phyloP scores from a whole-genome alignment of 2,888 invertebrate genomes.

The Cataglyphis livida region DNA sequence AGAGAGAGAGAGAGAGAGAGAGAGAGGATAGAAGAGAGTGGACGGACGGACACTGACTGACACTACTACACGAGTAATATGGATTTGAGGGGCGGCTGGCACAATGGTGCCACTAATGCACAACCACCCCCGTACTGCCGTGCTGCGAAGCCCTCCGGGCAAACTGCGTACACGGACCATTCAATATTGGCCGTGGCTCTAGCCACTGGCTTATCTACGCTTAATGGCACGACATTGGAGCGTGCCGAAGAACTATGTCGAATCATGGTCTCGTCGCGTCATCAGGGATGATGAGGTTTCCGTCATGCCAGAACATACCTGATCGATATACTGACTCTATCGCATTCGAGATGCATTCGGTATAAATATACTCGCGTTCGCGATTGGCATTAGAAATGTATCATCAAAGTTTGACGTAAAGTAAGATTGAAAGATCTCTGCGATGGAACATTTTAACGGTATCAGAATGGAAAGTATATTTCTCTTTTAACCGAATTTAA shows the following conservation, averaged over 20 bases:
- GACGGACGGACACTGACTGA: slow-evolving; percentile 80
- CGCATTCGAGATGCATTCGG: background rate
- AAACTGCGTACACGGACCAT: slow-evolving; percentile 82
- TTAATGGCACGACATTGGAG: slow-evolving; percentile 76
- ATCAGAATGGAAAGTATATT: background rate
- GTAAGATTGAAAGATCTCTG: background rate
- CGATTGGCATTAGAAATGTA: background rate
- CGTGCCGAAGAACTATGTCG: slow-evolving; percentile 69
- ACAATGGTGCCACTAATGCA: slow-evolving; percentile 85
- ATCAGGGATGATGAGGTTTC: slow-evolving; percentile 46
- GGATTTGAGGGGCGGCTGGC: slow-evolving; percentile 82
- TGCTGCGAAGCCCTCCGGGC: slow-evolving; percentile 77
- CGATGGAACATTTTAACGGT: background rate
- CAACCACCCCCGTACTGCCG: slow-evolving; percentile 76
- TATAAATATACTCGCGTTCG: slow-evolving; percentile 24
- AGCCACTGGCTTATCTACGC: slow-evolving; percentile 81
- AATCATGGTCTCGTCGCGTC: slow-evolving; percentile 60
- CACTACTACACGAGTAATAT: slow-evolving; percentile 84
- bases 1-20: slow-evolving; percentile 45
- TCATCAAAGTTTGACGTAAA: background rate
- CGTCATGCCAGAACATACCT: slow-evolving; percentile 33
- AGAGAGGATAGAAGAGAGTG: slow-evolving; percentile 58
- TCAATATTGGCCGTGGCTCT: slow-evolving; percentile 82
- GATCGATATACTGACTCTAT: slow-evolving; percentile 33
- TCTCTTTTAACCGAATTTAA: background rate